Conservation (phyloP, 2,797 vertebrate species). For the Melopsittacus undulatus region DNA sequence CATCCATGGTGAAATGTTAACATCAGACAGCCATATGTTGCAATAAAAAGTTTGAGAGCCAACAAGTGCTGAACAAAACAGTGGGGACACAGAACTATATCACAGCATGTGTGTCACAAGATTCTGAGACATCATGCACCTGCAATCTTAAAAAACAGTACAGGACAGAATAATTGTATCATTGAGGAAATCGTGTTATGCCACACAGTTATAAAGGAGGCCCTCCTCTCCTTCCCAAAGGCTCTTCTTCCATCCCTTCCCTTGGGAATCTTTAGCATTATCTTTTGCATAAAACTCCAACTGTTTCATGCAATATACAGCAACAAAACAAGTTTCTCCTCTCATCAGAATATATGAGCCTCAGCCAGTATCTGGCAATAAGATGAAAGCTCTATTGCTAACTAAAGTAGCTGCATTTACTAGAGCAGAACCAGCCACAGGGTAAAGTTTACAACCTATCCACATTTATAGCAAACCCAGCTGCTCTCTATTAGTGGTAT, state of each 20-base stretch:
- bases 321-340: constrained; percentile 7
- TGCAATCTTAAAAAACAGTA: not conserved
- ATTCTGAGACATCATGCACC: not conserved
- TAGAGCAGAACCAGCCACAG: constrained; percentile 27
- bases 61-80: constrained; percentile 2
- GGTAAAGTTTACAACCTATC: constrained; percentile 15
- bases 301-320: not conserved
- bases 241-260: not conserved
- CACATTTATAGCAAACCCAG: not conserved
- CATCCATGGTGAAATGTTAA: constrained; percentile 2
- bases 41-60: constrained; percentile 42
- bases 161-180: not conserved
- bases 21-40: constrained; percentile 52
- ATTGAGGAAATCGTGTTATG: not conserved
- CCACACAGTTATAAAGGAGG: not conserved
- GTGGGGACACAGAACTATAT: not conserved
- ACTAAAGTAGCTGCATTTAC: constrained; percentile 11
- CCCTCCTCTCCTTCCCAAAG: not conserved
- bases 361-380: not conserved
- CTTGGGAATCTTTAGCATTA: not conserved
- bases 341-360: not conserved
- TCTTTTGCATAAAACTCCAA: constrained; percentile 41
- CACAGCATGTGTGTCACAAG: rapidly evolving
- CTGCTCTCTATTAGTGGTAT: not conserved
- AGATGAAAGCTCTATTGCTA: not conserved